A percentile compares a stretch with the other conserved stretches of the same genome.
Conservation (phyloP, 2,888 invertebrate genomes). For the Conomelus anceps region DNA sequence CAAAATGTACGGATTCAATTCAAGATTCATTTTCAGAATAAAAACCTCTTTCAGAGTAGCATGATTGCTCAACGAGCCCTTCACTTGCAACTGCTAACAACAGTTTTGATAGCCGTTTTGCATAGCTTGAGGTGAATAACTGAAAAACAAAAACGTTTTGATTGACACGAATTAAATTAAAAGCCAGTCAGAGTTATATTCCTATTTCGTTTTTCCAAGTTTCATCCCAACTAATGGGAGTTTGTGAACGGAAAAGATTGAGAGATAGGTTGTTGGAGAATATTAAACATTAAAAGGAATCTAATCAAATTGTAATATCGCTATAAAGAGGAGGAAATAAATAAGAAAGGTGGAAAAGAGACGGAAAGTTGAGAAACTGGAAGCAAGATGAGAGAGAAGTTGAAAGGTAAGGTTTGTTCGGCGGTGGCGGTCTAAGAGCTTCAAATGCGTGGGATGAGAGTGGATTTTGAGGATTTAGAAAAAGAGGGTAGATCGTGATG, state of each 20-base stretch:
- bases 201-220: not conserved
- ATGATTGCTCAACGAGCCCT: not conserved
- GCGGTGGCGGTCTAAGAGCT: not conserved
- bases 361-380: not conserved
- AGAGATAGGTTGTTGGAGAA: not conserved
- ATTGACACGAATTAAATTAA: not conserved
- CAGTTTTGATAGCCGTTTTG: not conserved
- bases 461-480: not conserved
- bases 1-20: too few species aligned
- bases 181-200: not conserved
- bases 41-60: too few species aligned
- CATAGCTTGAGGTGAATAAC: not conserved
- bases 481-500: not conserved
- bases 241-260: too few species aligned
- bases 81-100: not conserved
- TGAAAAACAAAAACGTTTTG: not conserved
- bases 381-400: not conserved
- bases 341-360: not conserved
- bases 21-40: not conserved
- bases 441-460: not conserved
- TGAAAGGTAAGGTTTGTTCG: too few species aligned
- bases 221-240: not conserved
- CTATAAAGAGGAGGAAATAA: not conserved
- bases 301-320: not conserved
- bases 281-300: not conserved